Evolutionary conservation across 2,113 vertebrate genomes (phyloP), one percentile per base, ranked within the genome.

Genomic region (Cynoglossus semilaevis): DNA sequence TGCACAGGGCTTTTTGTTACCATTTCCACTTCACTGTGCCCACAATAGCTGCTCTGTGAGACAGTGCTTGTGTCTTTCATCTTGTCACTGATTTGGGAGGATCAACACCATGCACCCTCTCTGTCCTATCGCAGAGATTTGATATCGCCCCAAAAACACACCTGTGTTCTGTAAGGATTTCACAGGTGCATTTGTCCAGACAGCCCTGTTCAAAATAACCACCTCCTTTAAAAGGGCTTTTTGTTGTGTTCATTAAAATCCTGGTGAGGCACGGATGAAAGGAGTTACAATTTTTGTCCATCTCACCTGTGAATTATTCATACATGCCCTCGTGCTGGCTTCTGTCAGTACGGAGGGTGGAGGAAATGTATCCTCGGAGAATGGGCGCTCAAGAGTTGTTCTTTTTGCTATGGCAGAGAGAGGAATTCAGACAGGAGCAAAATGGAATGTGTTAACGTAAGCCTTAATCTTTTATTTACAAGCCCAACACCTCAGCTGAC

Each of bases 251-350:
- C 83, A 74, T 88, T 84, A 82, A 72, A 29, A 83, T 19, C 57
- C n/a, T 51, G 69, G 64, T 67, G 68, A 75, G 63, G 72, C 64
- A 15, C 63, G 73, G 67, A 85, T 84, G 76, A 87, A 85, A 81
- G 77, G 57, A 82, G 73, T 45, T 45, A 56, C 52, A 67, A 72
- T 81, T 88, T 63, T 58, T 76, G 79, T 75, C 88, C 73, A 80
- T 82, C 79, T 85, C 73, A 72, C 79, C 79, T 76, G 79, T 89
- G 67, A 90, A 90, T 89, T 85, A 88, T 90, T 89, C 83, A 90
- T 90, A 87, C 68, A 63, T 72, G 58, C 74, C 82, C 74, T 66
- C 63, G 37, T 6, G 42, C 60, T 47, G 67, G 45, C 62, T 67
- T 46, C 74, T 65, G 71, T 47, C 1, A 8, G 70, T 76, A 75